Evolutionary conservation across 30 jellyfish, hydroid and myxozoan genomes (phyloP).

Genomic region (Hydractinia symbiolongicarpus): DNA sequence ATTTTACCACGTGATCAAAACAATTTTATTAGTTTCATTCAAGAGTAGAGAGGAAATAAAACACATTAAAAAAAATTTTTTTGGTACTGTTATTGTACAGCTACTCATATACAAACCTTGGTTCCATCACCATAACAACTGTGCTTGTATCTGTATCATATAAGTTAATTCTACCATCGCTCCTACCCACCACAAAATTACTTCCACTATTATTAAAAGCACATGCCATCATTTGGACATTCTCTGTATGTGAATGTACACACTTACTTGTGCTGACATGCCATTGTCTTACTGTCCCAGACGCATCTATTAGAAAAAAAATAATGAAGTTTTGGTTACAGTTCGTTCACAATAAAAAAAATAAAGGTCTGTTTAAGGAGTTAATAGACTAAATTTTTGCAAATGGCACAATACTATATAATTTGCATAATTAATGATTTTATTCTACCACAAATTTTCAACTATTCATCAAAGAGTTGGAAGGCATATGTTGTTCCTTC

Average conservation of each 20-base stretch:
- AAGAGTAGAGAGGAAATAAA: neutral
- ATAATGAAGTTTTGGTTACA: neutral
- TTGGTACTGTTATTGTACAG: neutral
- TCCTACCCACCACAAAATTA: slow-evolving; percentile 50
- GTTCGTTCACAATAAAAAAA: neutral
- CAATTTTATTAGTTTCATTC: neutral
- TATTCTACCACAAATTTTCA: too few relatives aligned
- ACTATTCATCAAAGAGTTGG: too few relatives aligned
- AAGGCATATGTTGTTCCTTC: too few relatives aligned
- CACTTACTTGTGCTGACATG: slow-evolving; percentile 86
- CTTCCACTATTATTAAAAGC: slow-evolving; percentile 42
- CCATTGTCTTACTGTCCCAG: slow-evolving; percentile 88
- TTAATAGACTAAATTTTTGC: too few relatives aligned
- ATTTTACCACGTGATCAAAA: neutral
- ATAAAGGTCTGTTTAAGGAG: too few relatives aligned
- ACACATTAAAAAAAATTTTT: neutral
- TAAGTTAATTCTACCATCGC: slow-evolving; percentile 72
- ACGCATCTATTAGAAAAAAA: slow-evolving; percentile 59
- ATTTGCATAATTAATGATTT: too few relatives aligned
- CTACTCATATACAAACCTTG: slow-evolving; percentile 40
- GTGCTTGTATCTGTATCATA: slow-evolving; percentile 57
- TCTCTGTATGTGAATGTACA: slow-evolving; percentile 38
- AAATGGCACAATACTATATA: too few relatives aligned
- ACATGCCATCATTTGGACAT: slow-evolving; percentile 63
- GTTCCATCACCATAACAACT: slow-evolving; percentile 43